Base-by-base conservation (phyloP, 2,113 vertebrate genomes). In the Egretta garzetta region DNA sequence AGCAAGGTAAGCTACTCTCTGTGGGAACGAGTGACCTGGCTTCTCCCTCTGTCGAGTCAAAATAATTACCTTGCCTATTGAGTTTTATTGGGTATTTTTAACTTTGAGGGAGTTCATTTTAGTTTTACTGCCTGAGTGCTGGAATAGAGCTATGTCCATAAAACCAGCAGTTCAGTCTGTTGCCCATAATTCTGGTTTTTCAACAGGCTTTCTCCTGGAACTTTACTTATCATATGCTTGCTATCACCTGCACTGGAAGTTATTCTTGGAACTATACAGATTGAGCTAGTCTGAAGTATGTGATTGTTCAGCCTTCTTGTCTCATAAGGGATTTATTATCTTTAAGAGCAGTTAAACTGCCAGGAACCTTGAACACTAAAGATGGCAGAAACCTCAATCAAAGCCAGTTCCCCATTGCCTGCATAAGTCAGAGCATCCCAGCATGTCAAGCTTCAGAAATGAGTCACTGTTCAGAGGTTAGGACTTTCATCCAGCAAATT, bases 31-130 rank as follows among this genome's bases (percentile, higher is more conserved):
- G 53, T 58, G 53, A 58, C 49, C 33, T 52, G 43, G 92, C 33
- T 35, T 86, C 55, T 87, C 39, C 53, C 27, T 26, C 63, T 55
- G 5, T 62, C 2, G 4, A 81, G 17, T 37, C 49, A 77, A 72
- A 96, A 91, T 79, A 85, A 63, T 96, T 71, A 79, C 76, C 35
- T 73, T 88, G 50, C 63, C 82, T 75, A 6, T 85, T 53, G 66
- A 68, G 66, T 90, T 95, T 89, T 90, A 80, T 49, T 64, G 70
- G 41, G 35, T 33, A 70, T 96, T 96, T 97, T 94, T 95, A 79
- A 45, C 70, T 85, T 93, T 14, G 87, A 62, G 66, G 21, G 73
- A 81, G 73, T 89, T 96, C 32, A 66, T 93, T 95, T 94, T 47
- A 15, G 41, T 91, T 97, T 96, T 91, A 76, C 58, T 94, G 66